Conservation (phyloP, 2,113 vertebrate species). For the Siniperca chuatsi region DNA sequence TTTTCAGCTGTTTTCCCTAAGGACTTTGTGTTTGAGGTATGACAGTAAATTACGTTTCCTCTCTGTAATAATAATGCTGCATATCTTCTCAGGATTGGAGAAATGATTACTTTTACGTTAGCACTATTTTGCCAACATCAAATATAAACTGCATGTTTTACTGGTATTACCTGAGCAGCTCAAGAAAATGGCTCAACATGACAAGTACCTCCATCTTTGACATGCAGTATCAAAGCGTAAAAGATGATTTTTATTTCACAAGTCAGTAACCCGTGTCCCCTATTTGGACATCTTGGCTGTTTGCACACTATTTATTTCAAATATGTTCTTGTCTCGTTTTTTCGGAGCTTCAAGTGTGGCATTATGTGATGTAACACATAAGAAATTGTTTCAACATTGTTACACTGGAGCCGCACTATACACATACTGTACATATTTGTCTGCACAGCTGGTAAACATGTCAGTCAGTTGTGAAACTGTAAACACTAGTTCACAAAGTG, state of each 20-base stretch:
- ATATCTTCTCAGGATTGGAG: conserved; percentile 45
- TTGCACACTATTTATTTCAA: background rate
- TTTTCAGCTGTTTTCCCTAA: conserved; percentile 76
- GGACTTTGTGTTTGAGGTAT: conserved; percentile 61
- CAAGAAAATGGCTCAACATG: background rate
- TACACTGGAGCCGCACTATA: background rate
- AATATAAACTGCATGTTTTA: conserved; percentile 10
- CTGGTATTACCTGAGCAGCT: background rate
- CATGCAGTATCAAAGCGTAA: background rate
- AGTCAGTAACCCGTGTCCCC: background rate
- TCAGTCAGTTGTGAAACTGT: background rate
- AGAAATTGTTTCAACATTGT: background rate
- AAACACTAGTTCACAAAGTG: background rate
- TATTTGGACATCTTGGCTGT: background rate
- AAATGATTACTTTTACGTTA: conserved; percentile 52
- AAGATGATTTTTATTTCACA: background rate
- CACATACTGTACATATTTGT: background rate
- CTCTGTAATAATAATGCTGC: conserved; percentile 52
- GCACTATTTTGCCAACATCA: conserved; percentile 28
- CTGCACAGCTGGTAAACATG: background rate
- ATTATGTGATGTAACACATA: background rate
- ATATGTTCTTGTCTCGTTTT: conserved; percentile 3
- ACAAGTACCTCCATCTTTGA: background rate
- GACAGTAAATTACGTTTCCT: conserved; percentile 61
- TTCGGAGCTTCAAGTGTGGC: background rate